Evolutionary conservation across 2,888 invertebrate genomes (phyloP).

Genomic region (Nasonovia ribisnigri): DNA sequence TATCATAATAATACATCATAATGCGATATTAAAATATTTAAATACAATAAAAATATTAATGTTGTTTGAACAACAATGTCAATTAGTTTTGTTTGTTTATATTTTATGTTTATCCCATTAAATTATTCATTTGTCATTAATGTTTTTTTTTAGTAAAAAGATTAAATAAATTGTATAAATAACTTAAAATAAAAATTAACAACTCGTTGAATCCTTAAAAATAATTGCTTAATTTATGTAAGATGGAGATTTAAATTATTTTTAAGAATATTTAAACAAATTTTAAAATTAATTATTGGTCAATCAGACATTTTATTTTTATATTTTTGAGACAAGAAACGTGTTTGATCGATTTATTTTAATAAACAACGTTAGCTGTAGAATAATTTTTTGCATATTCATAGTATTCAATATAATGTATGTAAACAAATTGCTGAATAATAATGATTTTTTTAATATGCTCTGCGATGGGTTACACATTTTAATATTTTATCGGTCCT

Average conservation of each 20-base stretch:
- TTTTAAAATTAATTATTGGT: neutral
- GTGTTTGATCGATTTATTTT: neutral
- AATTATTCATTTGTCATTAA: neutral
- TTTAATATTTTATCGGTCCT: slow-evolving; percentile 36
- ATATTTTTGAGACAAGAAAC: neutral
- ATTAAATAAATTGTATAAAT: neutral
- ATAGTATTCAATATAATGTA: neutral
- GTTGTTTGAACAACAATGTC: neutral
- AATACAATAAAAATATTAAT: neutral
- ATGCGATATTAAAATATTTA: neutral
- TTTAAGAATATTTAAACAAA: neutral
- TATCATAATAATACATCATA: neutral
- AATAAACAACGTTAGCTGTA: slow-evolving; percentile 1
- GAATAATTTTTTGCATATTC: slow-evolving; percentile 24
- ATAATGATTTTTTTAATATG: slow-evolving; percentile 28
- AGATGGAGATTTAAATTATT: neutral
- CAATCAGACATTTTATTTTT: neutral
- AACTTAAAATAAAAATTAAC: neutral
- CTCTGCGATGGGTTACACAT: neutral
- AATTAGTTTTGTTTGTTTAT: slow-evolving; percentile 10
- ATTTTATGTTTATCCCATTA: neutral
- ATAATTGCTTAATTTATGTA: neutral
- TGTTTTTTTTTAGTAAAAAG: neutral
- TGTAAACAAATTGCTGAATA: slow-evolving; percentile 44
- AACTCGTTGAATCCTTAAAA: neutral